Percentiles rank a stretch among this genome's conserved stretches.
These are phyloP conservation scores for Clytia hemisphaerica DNA, from an alignment of 30 jellyfish, hydroid and myxozoan genomes.

Conservation along the genomic window DNA sequence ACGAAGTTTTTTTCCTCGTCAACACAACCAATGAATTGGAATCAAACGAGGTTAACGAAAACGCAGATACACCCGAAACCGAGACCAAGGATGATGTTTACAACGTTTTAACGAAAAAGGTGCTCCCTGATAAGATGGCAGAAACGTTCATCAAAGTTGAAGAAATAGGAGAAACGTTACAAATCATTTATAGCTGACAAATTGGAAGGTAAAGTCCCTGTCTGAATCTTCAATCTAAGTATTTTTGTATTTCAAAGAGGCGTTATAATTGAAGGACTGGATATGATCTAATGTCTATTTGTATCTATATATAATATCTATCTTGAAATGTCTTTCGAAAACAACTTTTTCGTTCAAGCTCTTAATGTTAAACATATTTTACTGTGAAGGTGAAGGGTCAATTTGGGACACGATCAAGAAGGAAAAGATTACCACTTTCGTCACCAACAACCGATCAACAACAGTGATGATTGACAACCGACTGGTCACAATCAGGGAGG, in stretches of 20 bases:
- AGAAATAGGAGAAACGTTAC: conserved; percentile 1
- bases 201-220: too few species aligned
- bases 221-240: too few species aligned
- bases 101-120: not conserved
- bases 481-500: not conserved
- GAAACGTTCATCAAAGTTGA: not conserved
- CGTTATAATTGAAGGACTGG: not conserved
- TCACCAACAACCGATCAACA: not conserved
- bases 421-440: not conserved
- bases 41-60: not conserved
- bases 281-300: too few species aligned
- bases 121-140: not conserved
- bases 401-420: not conserved
- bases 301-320: too few species aligned
- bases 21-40: not conserved
- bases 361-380: too few species aligned
- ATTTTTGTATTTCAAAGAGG: too few species aligned
- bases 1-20: not conserved
- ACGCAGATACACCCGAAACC: too few species aligned
- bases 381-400: not conserved
- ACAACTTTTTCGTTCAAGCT: too few species aligned
- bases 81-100: not conserved
- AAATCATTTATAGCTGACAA: too few species aligned
- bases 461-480: not conserved
- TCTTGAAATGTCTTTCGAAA: too few species aligned